Evolutionary conservation across 2,113 vertebrate genomes (phyloP).

Genomic region (Andinoacara biseriatus): DNA sequence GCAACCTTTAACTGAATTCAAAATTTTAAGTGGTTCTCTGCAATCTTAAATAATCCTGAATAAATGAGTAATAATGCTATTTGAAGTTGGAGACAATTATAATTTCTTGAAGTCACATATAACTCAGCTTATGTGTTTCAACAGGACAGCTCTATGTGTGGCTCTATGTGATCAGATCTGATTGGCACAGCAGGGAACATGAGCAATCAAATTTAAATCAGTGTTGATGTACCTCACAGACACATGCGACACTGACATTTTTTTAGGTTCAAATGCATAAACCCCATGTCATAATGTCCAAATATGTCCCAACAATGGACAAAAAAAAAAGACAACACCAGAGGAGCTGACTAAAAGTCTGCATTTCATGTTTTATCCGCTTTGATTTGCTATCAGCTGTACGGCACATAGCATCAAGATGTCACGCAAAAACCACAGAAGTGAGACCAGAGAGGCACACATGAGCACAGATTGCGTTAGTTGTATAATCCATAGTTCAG

Average conservation of each 20-base stretch:
- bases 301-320: too few species aligned
- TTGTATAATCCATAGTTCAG: conserved; percentile 3
- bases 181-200: not conserved
- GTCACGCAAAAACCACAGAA: not conserved
- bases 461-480: not conserved
- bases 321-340: not conserved
- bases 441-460: not conserved
- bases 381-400: conserved; percentile 25
- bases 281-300: not conserved
- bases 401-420: not conserved
- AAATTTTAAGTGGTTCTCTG: not conserved
- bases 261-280: not conserved
- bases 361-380: conserved; percentile 11
- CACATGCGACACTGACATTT: not conserved
- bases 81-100: too few species aligned
- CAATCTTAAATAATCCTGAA: not conserved
- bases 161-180: not conserved
- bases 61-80: not conserved
- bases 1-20: not conserved
- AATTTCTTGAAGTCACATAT: too few species aligned
- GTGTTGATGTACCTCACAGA: not conserved
- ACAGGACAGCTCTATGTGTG: too few species aligned
- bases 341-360: not conserved
- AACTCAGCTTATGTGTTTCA: not conserved
- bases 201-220: not conserved